These are phyloP conservation scores for Hylia prasina DNA, from an alignment of 2,113 vertebrate species.

Conservation along the genomic window DNA sequence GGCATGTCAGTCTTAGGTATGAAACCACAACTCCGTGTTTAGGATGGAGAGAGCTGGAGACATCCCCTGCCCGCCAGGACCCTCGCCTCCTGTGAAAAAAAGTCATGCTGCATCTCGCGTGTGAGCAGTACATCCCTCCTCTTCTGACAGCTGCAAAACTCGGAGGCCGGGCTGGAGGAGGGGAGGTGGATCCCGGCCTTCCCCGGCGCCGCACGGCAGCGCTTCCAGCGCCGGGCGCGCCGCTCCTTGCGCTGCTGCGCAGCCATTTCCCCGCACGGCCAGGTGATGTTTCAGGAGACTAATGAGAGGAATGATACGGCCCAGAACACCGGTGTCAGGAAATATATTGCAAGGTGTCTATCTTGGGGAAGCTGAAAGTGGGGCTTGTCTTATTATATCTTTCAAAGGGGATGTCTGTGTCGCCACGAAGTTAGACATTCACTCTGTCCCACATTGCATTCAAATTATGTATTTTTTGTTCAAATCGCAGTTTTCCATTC, in stretches of 20 bases:
- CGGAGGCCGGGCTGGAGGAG: not conserved
- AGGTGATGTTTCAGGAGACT: slow-evolving; percentile 45
- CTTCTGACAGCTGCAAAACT: not conserved
- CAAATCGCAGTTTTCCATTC: not conserved
- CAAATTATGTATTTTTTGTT: not conserved
- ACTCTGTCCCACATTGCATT: not conserved
- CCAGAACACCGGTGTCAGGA: slow-evolving; percentile 51
- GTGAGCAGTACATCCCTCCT: not conserved
- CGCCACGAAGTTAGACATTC: not conserved
- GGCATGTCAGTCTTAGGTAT: not conserved
- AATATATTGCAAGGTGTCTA: slow-evolving; percentile 50
- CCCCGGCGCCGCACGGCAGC: not conserved
- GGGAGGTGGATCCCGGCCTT: not conserved
- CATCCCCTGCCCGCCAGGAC: not conserved
- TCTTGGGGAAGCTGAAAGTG: not conserved
- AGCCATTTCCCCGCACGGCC: slow-evolving; percentile 9
- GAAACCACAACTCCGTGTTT: not conserved
- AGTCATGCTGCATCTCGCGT: not conserved
- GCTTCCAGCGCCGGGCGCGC: not conserved
- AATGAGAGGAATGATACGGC: slow-evolving; percentile 50
- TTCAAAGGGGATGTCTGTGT: slow-evolving; percentile 44
- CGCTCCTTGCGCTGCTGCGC: too few relatives aligned
- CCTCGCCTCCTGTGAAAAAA: not conserved
- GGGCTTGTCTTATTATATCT: slow-evolving; percentile 32
- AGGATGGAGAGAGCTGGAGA: not conserved